Conservation (phyloP, 2,797 vertebrate genomes). For the Gymnothorax reevesii region DNA sequence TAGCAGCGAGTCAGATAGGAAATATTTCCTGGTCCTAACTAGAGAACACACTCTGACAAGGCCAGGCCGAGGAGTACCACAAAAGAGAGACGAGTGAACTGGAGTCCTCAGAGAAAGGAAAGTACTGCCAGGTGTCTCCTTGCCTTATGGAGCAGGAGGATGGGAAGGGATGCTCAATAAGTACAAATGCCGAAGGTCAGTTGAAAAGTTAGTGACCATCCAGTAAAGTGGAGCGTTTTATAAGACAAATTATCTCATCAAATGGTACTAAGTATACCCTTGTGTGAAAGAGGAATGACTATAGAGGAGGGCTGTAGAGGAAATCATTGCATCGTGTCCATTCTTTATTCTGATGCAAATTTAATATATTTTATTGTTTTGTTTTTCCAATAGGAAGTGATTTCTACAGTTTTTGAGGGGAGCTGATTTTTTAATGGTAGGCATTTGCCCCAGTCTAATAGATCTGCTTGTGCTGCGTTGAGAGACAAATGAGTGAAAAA, state of each 20-base stretch:
- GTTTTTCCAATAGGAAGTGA: background rate
- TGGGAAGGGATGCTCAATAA: conserved; percentile 58
- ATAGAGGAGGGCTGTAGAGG: background rate
- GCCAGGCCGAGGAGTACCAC: conserved; percentile 71
- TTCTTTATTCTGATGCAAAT: background rate
- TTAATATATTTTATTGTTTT: conserved; percentile 3
- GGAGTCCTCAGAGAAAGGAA: conserved; percentile 71
- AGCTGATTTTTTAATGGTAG: background rate
- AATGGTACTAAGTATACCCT: conserved; percentile 15
- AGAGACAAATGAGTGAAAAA: background rate
- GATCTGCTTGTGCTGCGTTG: background rate
- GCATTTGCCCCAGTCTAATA: background rate
- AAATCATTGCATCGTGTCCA: conserved; percentile 11
- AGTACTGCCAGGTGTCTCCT: conserved; percentile 74
- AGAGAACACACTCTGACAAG: conserved; percentile 79
- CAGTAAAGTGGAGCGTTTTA: conserved; percentile 57
- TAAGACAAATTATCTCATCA: conserved; percentile 16
- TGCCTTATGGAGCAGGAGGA: conserved; percentile 62
- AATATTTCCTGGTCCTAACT: conserved; percentile 78
- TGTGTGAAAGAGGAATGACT: background rate
- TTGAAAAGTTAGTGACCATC: conserved; percentile 65
- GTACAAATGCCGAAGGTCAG: conserved; percentile 75
- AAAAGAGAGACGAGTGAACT: conserved; percentile 62
- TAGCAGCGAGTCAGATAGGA: conserved; percentile 76
- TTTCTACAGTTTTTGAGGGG: conserved; percentile 5